Percentiles rank a stretch among this genome's conserved stretches.
Conservation (phyloP, 2,113 vertebrate genomes). For the Chaetodon trifascialis region DNA sequence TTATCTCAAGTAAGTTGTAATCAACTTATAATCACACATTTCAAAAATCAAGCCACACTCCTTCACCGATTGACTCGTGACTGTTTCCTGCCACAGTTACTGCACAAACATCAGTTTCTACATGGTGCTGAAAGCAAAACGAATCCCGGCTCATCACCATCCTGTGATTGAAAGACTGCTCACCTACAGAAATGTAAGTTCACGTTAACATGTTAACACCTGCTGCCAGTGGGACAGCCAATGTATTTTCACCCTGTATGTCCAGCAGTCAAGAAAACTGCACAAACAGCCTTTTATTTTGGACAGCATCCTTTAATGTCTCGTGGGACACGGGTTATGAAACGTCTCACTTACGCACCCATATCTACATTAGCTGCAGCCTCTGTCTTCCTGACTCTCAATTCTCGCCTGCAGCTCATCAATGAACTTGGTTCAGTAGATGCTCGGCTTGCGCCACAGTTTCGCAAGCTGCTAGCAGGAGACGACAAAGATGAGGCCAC, state of each 20-base stretch:
- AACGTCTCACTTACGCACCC: background rate
- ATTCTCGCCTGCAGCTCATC: slow-evolving; percentile 69
- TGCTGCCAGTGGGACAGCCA: background rate
- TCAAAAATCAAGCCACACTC: background rate
- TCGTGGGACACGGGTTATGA: background rate
- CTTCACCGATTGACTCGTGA: background rate
- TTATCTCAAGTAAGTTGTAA: slow-evolving; percentile 89
- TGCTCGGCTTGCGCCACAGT: slow-evolving; percentile 85
- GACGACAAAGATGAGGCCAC: slow-evolving; percentile 26
- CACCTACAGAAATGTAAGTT: slow-evolving; percentile 89
- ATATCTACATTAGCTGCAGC: background rate
- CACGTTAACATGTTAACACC: background rate
- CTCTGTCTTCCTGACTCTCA: background rate
- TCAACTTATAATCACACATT: background rate
- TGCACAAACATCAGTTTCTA: slow-evolving; percentile 98
- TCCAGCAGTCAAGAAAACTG: background rate
- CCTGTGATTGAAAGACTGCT: slow-evolving; percentile 94
- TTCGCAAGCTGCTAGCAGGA: slow-evolving; percentile 83
- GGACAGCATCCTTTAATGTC: background rate
- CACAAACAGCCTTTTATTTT: background rate
- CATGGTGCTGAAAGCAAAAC: slow-evolving; percentile 92
- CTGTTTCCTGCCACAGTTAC: slow-evolving; percentile 81
- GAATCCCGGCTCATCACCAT: slow-evolving; percentile 90
- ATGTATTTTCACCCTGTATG: background rate
- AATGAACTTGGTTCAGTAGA: slow-evolving; percentile 88